Evolutionary conservation across 2,888 invertebrate genomes (phyloP).

Genomic region (Osmoderma eremita): DNA sequence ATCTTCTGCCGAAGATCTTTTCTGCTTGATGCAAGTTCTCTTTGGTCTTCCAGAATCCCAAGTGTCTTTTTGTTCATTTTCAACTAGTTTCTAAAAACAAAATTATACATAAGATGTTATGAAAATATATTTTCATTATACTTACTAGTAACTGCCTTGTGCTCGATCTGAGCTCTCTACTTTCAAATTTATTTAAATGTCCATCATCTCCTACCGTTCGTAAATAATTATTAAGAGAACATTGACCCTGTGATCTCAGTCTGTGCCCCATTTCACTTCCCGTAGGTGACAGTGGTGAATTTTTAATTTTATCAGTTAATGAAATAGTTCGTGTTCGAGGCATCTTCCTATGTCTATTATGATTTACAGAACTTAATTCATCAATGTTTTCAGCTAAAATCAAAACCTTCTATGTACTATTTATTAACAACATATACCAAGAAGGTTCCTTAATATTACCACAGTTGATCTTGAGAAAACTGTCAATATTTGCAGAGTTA

Average conservation of each 20-base stretch:
- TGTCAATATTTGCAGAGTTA: conserved; percentile 73
- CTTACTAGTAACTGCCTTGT: conserved; percentile 56
- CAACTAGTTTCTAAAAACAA: conserved; percentile 36
- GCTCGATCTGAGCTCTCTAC: conserved; percentile 57
- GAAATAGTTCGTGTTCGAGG: conserved; percentile 52
- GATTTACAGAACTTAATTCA: conserved; percentile 28
- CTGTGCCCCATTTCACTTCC: conserved; percentile 58
- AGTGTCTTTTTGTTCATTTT: conserved; percentile 52
- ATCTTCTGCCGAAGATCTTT: conserved; percentile 65
- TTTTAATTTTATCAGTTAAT: conserved; percentile 51
- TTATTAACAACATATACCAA: not conserved
- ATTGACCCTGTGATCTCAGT: conserved; percentile 61
- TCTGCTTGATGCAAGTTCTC: conserved; percentile 56
- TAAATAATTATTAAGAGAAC: conserved; percentile 58
- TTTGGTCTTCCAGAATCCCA: conserved; percentile 61
- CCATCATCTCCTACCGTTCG: conserved; percentile 62
- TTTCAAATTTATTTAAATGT: conserved; percentile 54
- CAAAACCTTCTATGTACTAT: conserved; percentile 12
- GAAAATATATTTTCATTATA: conserved; percentile 25
- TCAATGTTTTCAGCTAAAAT: conserved; percentile 32
- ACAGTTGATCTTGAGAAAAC: conserved; percentile 72
- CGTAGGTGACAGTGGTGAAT: conserved; percentile 54
- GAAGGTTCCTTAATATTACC: conserved; percentile 55
- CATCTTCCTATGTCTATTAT: conserved; percentile 47
- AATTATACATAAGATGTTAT: not conserved